Percentiles rank a stretch among this genome's conserved stretches.
Evolutionary conservation across 2,797 vertebrate genomes (phyloP).

Genomic region (Intellagama lesueurii): DNA sequence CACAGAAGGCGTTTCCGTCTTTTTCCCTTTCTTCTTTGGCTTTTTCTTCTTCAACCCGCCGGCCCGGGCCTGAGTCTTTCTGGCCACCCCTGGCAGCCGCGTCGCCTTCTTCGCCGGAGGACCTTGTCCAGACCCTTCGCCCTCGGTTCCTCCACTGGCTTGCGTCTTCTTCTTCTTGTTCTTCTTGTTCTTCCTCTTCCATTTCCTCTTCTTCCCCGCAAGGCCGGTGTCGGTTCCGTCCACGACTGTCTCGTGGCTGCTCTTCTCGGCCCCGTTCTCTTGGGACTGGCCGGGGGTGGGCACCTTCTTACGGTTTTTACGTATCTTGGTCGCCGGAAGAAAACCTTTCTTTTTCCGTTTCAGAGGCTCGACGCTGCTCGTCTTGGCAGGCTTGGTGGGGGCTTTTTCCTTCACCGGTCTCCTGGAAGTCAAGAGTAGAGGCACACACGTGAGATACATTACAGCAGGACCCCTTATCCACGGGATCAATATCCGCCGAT

Average conservation of each 20-base stretch:
- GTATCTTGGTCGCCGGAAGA: conserved; percentile 91
- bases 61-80: conserved; percentile 71
- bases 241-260: background rate
- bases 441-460: background rate
- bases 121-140: conserved; percentile 43
- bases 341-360: conserved; percentile 90
- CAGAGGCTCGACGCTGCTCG: background rate
- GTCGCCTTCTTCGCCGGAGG: conserved; percentile 81
- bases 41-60: conserved; percentile 72
- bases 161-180: background rate
- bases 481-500: too few species aligned
- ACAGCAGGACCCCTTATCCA: too few species aligned
- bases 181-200: conserved; percentile 34
- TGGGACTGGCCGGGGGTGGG: background rate
- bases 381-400: background rate
- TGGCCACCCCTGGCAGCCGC: conserved; percentile 50
- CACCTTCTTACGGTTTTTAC: conserved; percentile 82
- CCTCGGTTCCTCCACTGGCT: conserved; percentile 70
- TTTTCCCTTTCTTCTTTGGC: conserved; percentile 16
- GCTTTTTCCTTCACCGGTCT: conserved; percentile 86
- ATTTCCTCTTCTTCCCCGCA: conserved; percentile 32
- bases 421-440: conserved; percentile 72
- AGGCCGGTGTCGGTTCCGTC: conserved; percentile 11
- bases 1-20: fast-evolving
- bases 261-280: background rate